Base-by-base conservation (phyloP, 2,797 vertebrate genomes). In the Sebastes ruberrimus region DNA sequence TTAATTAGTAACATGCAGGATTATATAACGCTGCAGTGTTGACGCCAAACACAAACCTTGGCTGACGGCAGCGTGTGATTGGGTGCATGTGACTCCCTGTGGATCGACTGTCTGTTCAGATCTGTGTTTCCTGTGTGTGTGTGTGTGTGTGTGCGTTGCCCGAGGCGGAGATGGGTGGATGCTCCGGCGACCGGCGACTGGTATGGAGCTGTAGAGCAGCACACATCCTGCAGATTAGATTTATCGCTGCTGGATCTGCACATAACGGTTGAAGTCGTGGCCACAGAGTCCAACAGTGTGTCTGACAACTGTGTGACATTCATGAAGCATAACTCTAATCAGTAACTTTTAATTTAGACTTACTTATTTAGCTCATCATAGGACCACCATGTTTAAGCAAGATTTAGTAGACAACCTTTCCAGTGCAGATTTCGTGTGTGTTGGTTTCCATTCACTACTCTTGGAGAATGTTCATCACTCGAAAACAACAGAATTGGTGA, bases 61-160 rank as follows among this genome's bases (percentile, higher is more conserved):
- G 76, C 66, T 56, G 60, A 28, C 9, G 25, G 75, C 57, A 46
- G 42, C 16, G 3, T 46, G 42, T 46, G 42, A 23, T 28, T 30
- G 62, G 27, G 33, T 25, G 63, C 85, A 84, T 80, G 86, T 86
- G 87, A 86, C 83, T 86, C 71, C 63, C 46, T 33, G 71, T 68
- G 67, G 80, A 88, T 90, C 42, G 74, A 89, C 68, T 80, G 80
- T 89, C 85, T 30, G 73, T 53, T 86, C 79, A 70, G 4, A 86
- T 88, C 74, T 80, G 74, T 23, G 61, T 76, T 78, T 72, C 46
- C 62, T 74, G 38, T 68, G 46, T 65, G 49, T 52, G 32, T 52
- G 32, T 25, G 25, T 25, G 25, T 74, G 53, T 53, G 63, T 67
- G 42, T 78, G 57, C 28, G 14, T 3, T 4, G 52, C 81, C 74